Base-by-base conservation (phyloP, 2,797 vertebrate genomes). In the Aplochiton taeniatus region DNA sequence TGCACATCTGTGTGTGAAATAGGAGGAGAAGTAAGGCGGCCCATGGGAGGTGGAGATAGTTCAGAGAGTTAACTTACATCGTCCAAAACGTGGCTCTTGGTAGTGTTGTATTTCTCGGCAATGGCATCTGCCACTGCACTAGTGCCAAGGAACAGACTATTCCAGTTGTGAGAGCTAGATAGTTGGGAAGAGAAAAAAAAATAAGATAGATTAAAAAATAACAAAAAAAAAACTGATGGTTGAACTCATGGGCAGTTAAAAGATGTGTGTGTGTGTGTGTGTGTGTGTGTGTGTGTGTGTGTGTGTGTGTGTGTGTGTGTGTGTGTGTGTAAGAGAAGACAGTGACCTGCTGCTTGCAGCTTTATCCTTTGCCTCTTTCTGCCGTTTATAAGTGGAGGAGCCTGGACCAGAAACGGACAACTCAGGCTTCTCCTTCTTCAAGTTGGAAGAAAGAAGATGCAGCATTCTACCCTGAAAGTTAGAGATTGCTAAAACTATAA, bases 91-190 rank as follows among this genome's bases (percentile, higher is more conserved):
- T 95, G 90, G 85, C 95, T 97, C 89, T 99, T 99, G 54, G 94
- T 92, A 46, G 96, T 93, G 0, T 90, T 95, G 91, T 98, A 99
- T 85, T 96, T 98, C 72, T 95, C 92, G 47, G 98, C 96, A 1
- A 99, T 95, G 61, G 92, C 93, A 9, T 98, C 97, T 0, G 96
- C 98, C 73, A 99, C 95, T 0, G 97, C 93, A 0, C 93, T 99
- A 0, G 94, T 96, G 3, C 96, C 97, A 89, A 99, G 87, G 72
- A 99, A 99, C 65, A 99, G 79, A 0, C 93, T 78, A 78, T 98
- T 99, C 98, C 98, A 99, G 85, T 98, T 99, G 87, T 99, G 95
- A 59, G 96, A 95, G 81, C 97, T 99, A 64, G 3, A 82, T 45
- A 68, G 19, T 31, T 31, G 31, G 31, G 2, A 31, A 31, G 6